phyloP scores from a whole-genome alignment of 2,797 vertebrate genomes.

The Hypotaenidia okinawae region DNA sequence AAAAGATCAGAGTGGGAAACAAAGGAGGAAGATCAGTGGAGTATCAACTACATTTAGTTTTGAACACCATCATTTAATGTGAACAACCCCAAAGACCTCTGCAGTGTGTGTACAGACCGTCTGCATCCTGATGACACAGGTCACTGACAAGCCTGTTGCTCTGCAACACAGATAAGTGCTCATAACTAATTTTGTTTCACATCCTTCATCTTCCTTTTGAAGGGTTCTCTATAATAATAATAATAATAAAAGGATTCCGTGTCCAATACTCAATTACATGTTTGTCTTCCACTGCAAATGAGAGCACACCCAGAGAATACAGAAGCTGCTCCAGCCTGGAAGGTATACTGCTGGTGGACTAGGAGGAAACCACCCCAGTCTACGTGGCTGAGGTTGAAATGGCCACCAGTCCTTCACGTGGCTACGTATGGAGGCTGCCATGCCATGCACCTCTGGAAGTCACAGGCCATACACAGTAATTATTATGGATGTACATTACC shows the following conservation, averaged over 20 bases:
- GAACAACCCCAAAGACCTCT: neutral
- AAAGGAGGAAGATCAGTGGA: neutral
- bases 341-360: neutral
- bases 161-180: neutral
- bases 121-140: neutral
- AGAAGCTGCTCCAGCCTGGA: neutral
- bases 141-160: neutral
- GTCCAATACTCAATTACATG: neutral
- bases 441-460: neutral
- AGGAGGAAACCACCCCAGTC: neutral
- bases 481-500: neutral
- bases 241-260: neutral
- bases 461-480: neutral
- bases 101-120: neutral
- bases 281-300: neutral
- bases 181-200: neutral
- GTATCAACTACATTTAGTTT: neutral
- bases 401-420: neutral
- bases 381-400: fast-evolving
- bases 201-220: neutral
- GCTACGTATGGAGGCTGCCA: neutral
- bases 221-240: neutral
- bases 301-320: neutral
- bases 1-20: neutral
- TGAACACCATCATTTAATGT: neutral